Evolutionary conservation across 2,888 invertebrate genomes (phyloP).

Genomic region (Himalopsyche tibetana): DNA sequence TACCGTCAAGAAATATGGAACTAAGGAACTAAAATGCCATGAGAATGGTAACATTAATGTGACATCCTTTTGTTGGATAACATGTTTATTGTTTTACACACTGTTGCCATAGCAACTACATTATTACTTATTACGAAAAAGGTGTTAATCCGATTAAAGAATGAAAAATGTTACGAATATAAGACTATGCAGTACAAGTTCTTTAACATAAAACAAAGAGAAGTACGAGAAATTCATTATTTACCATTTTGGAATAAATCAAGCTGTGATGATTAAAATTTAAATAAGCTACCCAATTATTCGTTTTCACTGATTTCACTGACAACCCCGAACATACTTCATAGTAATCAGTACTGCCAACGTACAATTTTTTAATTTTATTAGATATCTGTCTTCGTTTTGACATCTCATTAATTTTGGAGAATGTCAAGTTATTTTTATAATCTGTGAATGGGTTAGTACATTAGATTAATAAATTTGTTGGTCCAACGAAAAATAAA

Average conservation of each 20-base stretch:
- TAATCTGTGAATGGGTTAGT: too few relatives aligned
- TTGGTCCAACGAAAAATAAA: too few relatives aligned
- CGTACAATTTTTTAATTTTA: background rate
- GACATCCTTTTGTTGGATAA: background rate
- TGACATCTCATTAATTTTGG: background rate
- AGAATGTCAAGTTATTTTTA: too few relatives aligned
- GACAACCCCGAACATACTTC: constrained; percentile 34
- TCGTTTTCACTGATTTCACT: constrained; percentile 7
- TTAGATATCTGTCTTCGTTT: background rate
- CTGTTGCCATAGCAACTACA: constrained; percentile 41
- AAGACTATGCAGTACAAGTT: background rate
- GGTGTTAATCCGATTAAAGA: constrained; percentile 7
- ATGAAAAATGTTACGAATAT: background rate
- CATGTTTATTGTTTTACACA: constrained; percentile 6
- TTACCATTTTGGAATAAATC: constrained; percentile 1
- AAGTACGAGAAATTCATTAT: background rate
- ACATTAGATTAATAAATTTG: too few relatives aligned
- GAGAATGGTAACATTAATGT: too few relatives aligned
- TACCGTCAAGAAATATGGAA: too few relatives aligned
- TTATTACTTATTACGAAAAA: background rate
- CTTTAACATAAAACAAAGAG: background rate
- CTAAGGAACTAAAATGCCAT: background rate
- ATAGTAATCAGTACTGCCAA: background rate
- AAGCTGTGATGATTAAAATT: background rate
- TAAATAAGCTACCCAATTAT: background rate